Conservation (phyloP, 2,797 vertebrate genomes). For the Tachyglossus aculeatus region DNA sequence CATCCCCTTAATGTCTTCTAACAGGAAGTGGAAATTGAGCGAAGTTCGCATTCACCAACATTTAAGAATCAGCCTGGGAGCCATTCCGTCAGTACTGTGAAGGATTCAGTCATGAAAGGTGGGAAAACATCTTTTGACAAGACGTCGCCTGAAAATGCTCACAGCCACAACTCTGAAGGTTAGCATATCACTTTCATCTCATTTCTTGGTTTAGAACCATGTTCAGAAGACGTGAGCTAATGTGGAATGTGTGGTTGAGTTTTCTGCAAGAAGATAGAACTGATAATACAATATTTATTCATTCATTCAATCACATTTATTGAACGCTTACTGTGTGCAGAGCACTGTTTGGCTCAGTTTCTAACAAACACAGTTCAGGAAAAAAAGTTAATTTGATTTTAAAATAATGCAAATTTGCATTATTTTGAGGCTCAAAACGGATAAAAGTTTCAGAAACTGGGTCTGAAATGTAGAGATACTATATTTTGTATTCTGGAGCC, state of each 20-base stretch:
- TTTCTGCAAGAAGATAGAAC: conserved; percentile 15
- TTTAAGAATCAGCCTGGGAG: conserved; percentile 62
- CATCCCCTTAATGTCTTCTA: conserved; percentile 65
- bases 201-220: conserved; percentile 13
- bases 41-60: conserved; percentile 64
- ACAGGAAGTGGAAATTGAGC: conserved; percentile 75
- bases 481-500: background rate
- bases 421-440: background rate
- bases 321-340: too few species aligned
- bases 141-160: conserved; percentile 67
- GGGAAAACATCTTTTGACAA: conserved; percentile 72
- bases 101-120: conserved; percentile 66
- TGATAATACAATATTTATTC: background rate
- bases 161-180: conserved; percentile 69
- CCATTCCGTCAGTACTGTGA: conserved; percentile 42
- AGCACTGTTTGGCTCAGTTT: background rate
- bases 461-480: background rate
- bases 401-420: conserved; percentile 12
- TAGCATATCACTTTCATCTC: conserved; percentile 43
- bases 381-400: background rate
- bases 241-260: background rate
- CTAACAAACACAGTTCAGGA: background rate
- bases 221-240: background rate
- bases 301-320: too few species aligned
- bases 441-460: background rate